Evolutionary conservation across 2,797 vertebrate species (phyloP).

Genomic region (Smutsia temminckii): DNA sequence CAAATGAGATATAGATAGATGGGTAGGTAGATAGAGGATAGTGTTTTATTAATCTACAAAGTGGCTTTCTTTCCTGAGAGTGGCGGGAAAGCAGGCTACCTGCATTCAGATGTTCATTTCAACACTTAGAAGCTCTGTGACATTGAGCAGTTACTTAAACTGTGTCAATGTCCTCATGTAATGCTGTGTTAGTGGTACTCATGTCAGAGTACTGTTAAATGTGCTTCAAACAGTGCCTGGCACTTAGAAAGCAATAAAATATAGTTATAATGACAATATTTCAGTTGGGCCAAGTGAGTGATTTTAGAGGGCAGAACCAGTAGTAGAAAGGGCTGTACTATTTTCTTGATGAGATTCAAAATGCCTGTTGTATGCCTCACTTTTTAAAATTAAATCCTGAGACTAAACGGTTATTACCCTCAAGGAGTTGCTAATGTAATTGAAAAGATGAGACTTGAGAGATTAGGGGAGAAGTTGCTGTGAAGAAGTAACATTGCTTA

Average conservation of each 20-base stretch:
- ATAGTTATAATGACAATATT: background rate
- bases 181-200: background rate
- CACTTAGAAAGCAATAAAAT: background rate
- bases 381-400: constrained; percentile 27
- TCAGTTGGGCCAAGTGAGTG: background rate
- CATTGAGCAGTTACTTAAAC: background rate
- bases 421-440: background rate
- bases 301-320: constrained; percentile 27
- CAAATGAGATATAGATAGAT: background rate
- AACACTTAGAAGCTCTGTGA: background rate
- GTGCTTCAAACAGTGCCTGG: background rate
- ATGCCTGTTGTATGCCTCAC: background rate
- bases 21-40: background rate
- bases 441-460: constrained; percentile 47
- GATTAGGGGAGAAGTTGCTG: background rate
- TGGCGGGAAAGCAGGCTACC: background rate
- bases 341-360: background rate
- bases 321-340: background rate
- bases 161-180: background rate
- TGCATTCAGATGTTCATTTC: background rate
- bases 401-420: constrained; percentile 27
- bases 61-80: background rate
- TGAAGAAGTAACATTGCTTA: background rate
- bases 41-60: background rate
- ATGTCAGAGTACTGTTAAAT: background rate